These are phyloP conservation scores for Drosophila neotestacea DNA, from an alignment of 2,888 invertebrate genomes.

Conservation along the genomic window DNA sequence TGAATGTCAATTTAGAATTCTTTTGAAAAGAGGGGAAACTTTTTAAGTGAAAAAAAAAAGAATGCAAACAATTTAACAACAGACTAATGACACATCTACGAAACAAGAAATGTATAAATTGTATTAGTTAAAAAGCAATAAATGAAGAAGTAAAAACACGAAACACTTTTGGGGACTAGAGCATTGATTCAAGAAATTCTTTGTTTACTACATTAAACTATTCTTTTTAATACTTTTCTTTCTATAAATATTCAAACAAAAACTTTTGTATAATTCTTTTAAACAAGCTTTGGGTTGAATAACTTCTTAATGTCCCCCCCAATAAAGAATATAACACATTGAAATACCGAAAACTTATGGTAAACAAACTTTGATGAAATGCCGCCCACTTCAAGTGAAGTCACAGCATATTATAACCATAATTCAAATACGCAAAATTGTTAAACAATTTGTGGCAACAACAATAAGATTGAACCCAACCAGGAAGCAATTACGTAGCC, in stretches of 20 bases:
- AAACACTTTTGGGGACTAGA: no score
- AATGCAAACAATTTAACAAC: no score
- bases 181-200: no score
- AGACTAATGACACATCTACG: no score
- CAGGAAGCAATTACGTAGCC: constrained; percentile 55
- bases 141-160: no score
- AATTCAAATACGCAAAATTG: constrained; percentile 23
- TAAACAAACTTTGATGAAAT: constrained; percentile 35
- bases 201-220: no score
- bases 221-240: background rate
- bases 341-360: constrained; percentile 1
- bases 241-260: background rate
- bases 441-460: constrained; percentile 35
- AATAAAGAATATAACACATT: background rate
- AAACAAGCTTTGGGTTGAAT: constrained; percentile 2
- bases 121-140: no score
- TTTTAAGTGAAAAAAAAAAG: no score
- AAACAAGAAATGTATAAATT: no score
- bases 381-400: constrained; percentile 23
- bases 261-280: constrained; percentile 1
- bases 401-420: constrained; percentile 1
- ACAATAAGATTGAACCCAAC: constrained; percentile 9
- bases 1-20: background rate
- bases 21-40: background rate
- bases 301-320: background rate